phyloP scores from a whole-genome alignment of 1,140 invertebrate genomes.

The Zeugodacus cucurbitae region DNA sequence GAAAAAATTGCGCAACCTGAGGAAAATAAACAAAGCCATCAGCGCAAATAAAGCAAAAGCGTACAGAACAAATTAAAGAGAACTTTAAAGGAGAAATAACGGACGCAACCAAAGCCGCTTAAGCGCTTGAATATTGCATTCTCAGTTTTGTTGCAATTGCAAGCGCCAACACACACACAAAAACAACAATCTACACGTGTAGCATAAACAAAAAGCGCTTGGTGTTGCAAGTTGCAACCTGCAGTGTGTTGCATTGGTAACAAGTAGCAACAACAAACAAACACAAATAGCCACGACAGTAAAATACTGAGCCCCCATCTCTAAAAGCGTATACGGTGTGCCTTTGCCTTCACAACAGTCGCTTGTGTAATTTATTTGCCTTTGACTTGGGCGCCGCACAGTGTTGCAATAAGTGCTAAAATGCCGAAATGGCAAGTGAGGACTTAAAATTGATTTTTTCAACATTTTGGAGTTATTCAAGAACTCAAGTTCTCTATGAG shows the following conservation, averaged over 20 bases:
- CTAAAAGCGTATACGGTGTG: neutral
- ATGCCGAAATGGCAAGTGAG: too few relatives aligned
- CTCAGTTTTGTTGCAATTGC: slow-evolving; percentile 47
- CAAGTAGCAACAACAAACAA: neutral
- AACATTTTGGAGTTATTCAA: too few relatives aligned
- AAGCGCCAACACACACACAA: neutral
- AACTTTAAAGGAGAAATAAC: neutral
- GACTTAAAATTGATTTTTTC: too few relatives aligned
- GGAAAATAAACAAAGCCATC: neutral
- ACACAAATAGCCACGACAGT: neutral
- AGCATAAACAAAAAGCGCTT: neutral
- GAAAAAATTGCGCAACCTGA: neutral
- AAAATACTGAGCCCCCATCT: neutral
- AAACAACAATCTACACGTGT: neutral
- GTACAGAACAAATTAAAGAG: neutral
- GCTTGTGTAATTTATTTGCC: neutral
- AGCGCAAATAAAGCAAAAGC: neutral
- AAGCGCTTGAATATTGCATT: slow-evolving; percentile 65
- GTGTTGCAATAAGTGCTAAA: neutral
- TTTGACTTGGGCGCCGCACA: neutral
- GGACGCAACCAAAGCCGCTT: slow-evolving; percentile 56
- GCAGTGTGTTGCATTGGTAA: neutral
- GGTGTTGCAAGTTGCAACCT: slow-evolving; percentile 21
- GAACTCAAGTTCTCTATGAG: too few relatives aligned
- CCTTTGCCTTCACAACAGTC: neutral